Conservation (phyloP, 2,797 vertebrate genomes). For the Peromyscus nudipes region DNA sequence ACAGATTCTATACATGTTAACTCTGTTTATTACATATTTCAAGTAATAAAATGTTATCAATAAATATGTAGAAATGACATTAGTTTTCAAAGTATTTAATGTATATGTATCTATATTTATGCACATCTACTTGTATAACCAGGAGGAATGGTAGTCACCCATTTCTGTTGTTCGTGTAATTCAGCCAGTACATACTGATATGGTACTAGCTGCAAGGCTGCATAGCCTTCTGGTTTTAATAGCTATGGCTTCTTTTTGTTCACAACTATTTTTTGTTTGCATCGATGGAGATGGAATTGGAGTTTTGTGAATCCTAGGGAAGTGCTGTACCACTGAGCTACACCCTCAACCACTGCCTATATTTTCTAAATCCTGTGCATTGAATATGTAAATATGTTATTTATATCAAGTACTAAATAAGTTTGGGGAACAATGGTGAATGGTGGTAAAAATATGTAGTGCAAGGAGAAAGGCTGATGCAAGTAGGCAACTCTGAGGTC, state of each 20-base stretch:
- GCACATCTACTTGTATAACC: slow-evolving; percentile 12
- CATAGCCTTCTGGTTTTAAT: background rate
- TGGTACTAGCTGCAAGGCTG: background rate
- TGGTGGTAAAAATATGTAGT: background rate
- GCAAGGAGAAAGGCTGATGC: background rate
- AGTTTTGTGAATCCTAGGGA: background rate
- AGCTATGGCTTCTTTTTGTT: background rate
- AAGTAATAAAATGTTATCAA: slow-evolving; percentile 31
- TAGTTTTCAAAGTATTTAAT: slow-evolving; percentile 34
- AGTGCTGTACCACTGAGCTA: background rate
- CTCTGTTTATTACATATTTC: slow-evolving; percentile 39
- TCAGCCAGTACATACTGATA: background rate
- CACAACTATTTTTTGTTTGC: background rate
- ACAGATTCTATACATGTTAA: background rate
- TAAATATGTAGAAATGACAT: slow-evolving; percentile 7
- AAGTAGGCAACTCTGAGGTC: no score
- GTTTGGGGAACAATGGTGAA: no score
- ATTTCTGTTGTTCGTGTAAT: background rate
- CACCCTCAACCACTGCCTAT: background rate
- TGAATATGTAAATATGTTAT: background rate
- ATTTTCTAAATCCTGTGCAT: slow-evolving; percentile 28
- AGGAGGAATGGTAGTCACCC: background rate
- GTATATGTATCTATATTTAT: background rate
- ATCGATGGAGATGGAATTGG: background rate
- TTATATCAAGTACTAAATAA: slow-evolving; percentile 27